Evolutionary conservation across 2,797 vertebrate genomes (phyloP), one percentile per base, ranked within the genome.

Genomic region (Rhodeus uyekii): DNA sequence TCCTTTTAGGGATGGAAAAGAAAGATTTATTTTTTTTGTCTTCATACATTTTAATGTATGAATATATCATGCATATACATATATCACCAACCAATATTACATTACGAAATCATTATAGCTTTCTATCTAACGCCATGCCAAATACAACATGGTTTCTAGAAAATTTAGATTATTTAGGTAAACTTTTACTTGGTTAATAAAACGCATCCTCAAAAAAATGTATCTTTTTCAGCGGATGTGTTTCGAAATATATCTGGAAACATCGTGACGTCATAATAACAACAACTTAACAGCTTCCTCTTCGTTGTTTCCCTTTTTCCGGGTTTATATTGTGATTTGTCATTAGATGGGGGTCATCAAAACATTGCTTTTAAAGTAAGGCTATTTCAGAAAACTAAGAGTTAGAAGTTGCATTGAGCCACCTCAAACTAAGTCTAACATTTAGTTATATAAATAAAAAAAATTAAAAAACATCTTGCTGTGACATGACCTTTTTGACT

Each of bases 211-310:
- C 13, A 6, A 36, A 72, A 44, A 53, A 39, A 38, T 8, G n/a
- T 38, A 22, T 39, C 8, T 29, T 75, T 2, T 29, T 39, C 24
- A 39, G 53, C 50, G 36, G 73, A 76, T 76, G 73, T 39, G 9
- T 77, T 48, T 63, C 75, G 75, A 77, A 63, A 77, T 46, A n/a
- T 0, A 8, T 2, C 6, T 38, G 32, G 44, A 72, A 74, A 64
- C 32, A 44, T 27, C 19, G 58, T 77, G 75, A 77, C 75, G 75
- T 77, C 75, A 77, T 24, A n/a, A 64, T 10, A 64, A 64, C 42
- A 63, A 76, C 55, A 46, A 36, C 19, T 9, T 48, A 16, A 48
- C 60, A 12, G 73, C 73, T 76, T 76, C 53, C 53, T 77, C 24
- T 29, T 29, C 24, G 38, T 61, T 75, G 53, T 75, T 58, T 63